These are phyloP conservation scores for Agrochola lota DNA, from an alignment of 2,888 invertebrate species.

Conservation along the genomic window DNA sequence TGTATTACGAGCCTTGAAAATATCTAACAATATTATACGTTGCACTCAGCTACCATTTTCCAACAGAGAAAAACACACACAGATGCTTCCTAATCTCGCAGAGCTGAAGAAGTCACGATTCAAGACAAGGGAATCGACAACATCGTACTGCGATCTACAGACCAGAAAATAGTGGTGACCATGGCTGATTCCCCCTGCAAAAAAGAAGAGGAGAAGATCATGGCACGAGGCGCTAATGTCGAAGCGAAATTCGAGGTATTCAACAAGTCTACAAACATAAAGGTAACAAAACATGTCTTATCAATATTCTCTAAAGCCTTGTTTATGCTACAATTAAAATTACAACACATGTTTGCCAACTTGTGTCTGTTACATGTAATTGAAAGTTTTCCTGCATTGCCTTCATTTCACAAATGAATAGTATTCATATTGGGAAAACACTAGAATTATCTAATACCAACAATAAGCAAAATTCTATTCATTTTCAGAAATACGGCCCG, in stretches of 20 bases:
- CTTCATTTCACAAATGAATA: background rate
- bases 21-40: background rate
- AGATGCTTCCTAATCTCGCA: background rate
- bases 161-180: too few species aligned
- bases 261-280: background rate
- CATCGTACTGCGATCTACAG: background rate
- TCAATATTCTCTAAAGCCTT: background rate
- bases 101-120: background rate
- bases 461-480: background rate
- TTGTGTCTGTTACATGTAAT: background rate
- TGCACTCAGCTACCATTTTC: background rate
- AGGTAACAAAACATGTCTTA: constrained; percentile 7
- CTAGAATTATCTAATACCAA: too few species aligned
- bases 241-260: background rate
- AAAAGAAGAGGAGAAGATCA: background rate
- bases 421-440: background rate
- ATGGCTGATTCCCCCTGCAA: too few species aligned
- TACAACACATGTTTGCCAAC: background rate
- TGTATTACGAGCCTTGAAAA: background rate
- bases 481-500: background rate
- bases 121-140: background rate
- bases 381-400: background rate
- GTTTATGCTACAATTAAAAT: background rate
- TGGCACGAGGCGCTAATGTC: too few species aligned
- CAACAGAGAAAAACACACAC: background rate